phyloP scores from a whole-genome alignment of 1,140 invertebrate species.

The Lucilia cuprina region DNA sequence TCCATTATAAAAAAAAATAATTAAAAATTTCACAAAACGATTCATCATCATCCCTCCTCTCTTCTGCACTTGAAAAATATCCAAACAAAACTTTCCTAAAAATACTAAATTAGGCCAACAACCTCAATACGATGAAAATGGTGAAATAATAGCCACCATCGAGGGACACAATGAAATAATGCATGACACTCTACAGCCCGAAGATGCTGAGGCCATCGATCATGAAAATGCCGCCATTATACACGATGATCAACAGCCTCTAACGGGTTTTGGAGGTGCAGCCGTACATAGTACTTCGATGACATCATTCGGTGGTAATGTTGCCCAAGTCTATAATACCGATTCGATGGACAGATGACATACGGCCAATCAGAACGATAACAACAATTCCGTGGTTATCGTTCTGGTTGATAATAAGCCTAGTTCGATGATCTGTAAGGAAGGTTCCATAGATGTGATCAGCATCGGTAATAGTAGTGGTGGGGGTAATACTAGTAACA shows the following conservation, averaged over 20 bases:
- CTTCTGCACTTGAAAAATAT: constrained; percentile 17
- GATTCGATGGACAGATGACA: constrained; percentile 58
- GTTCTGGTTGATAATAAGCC: constrained; percentile 62
- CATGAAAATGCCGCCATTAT: constrained; percentile 56
- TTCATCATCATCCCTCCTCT: constrained; percentile 10
- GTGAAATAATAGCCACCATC: constrained; percentile 52
- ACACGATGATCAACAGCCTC: constrained; percentile 56
- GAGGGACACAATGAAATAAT: constrained; percentile 46
- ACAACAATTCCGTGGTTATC: constrained; percentile 62
- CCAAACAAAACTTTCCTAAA: background rate
- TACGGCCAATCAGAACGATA: constrained; percentile 61
- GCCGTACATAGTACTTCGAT: constrained; percentile 36
- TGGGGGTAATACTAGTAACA: constrained; percentile 41
- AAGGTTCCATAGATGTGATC: constrained; percentile 54
- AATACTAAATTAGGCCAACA: constrained; percentile 40
- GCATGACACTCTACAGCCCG: constrained; percentile 49
- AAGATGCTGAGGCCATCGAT: constrained; percentile 55
- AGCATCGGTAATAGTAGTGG: constrained; percentile 44
- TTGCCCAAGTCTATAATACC: constrained; percentile 28
- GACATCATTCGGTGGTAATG: constrained; percentile 39
- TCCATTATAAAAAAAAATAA: constrained; percentile 18
- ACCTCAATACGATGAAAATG: constrained; percentile 51
- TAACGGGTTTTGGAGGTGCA: constrained; percentile 49
- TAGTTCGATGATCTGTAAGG: constrained; percentile 61
- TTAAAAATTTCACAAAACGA: constrained; percentile 29